Evolutionary conservation across 2,888 invertebrate species (phyloP), one percentile per base, ranked within the genome.

Genomic region (Adelphocoris suturalis): DNA sequence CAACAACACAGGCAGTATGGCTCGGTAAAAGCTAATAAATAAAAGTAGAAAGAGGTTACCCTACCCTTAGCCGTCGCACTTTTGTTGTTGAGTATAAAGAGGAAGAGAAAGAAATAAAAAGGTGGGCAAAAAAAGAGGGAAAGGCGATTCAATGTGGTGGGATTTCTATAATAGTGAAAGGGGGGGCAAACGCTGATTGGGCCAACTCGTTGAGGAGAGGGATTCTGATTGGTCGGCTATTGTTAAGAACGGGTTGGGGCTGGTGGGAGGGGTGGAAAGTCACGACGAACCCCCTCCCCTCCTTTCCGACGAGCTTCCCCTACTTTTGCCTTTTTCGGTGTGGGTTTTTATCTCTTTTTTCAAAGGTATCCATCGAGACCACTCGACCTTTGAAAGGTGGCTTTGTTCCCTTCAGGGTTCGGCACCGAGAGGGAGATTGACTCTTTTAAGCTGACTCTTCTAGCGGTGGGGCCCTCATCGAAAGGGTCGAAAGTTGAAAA

Each of bases 181-280:
- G 27, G 23, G n/a, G 23, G 68, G 68, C 12, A 11, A 23, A 23
- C 23, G 19, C 68, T 68, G 68, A 68, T 68, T 68, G 68, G 68
- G 68, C 68, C 68, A 61, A 61, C 61, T 23, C 68, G 68, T 68
- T 68, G 68, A 68, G 68, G 23, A 68, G 23, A 68, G 68, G 23
- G 68, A 23, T 68, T 68, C 68, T 68, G 68, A 68, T 68, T 68
- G 68, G 68, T 68, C 27, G 68, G 68, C 68, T 68, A 68, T 68
- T 68, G 68, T 68, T 68, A 68, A 68, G 68, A n/a, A 23, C 68
- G 23, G 19, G 68, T 68, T n/a, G 23, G 68, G 23, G 12, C 11
- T 23, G 2, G 68, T 19, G 23, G 12, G 68, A 19, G 68, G 19
- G 23, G 23, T 52, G 3, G 52, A 16, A 52, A 1, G 3, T 37